Evolutionary conservation across 2,113 vertebrate species (phyloP), one percentile per base, ranked within the genome.

Genomic region (Telmatochromis sp.): DNA sequence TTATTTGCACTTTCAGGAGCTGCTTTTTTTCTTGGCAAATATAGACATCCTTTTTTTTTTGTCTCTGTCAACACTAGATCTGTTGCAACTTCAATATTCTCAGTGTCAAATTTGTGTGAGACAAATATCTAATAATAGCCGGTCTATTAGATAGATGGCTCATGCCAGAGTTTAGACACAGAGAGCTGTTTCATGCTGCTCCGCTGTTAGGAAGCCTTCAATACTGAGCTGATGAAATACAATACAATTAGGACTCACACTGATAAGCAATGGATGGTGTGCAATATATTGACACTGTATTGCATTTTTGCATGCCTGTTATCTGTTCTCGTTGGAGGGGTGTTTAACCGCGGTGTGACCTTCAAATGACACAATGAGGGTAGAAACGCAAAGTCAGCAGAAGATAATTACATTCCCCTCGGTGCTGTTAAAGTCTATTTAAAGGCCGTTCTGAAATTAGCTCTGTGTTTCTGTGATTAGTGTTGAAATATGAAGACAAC

Each of bases 41-140:
- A 89, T 83, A 94, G 75, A 84, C 78, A 57, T 68, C 60, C 57
- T 60, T 60, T 42, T 17, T 26, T 65, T 45, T 73, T 92, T 86
- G 78, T 90, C 86, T 84, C 87, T 93, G 89, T 95, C 93, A 94
- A 86, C 83, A 80, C 82, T 53, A 75, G 73, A 92, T 92, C 85
- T 85, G 83, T 65, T 88, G 90, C 91, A 91, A 90, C 93, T 93
- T 94, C 91, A 93, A 87, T 92, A 94, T 93, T 93, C 89, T 93
- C 93, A 92, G 47, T 75, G 89, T 91, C 88, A 92, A 80, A 88
- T 94, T 91, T 86, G 89, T 89, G 81, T 91, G 86, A 92, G 90
- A 86, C 73, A 91, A 89, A 93, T 84, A 88, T 90, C 93, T 95
- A 95, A 94, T 92, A 95, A 95, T 95, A 95, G 92, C 89, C 53